Conservation (phyloP, 2,888 invertebrate genomes). For the Tanypteryx hageni region DNA sequence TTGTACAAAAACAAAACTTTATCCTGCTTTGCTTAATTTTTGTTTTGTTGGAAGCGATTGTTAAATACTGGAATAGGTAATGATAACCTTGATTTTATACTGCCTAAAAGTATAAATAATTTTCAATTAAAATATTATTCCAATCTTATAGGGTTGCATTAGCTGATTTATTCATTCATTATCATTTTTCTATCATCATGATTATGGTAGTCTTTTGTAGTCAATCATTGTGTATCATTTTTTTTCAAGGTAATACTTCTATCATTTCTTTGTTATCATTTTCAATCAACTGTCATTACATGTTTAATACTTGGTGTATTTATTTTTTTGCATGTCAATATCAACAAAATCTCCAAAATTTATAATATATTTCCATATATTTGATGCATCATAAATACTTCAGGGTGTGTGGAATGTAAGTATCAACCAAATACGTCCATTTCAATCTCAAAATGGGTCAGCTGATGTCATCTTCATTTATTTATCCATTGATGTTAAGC, state of each 20-base stretch:
- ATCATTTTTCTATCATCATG: no score
- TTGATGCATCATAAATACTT: not conserved
- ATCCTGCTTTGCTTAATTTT: no score
- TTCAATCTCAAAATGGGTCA: not conserved
- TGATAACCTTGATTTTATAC: no score
- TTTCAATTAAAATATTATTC: no score
- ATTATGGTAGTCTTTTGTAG: no score
- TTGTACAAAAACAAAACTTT: no score
- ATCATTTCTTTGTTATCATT: constrained; percentile 42
- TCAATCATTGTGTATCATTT: not conserved
- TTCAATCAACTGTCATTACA: not conserved
- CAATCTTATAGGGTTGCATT: no score
- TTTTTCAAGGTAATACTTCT: constrained; percentile 26
- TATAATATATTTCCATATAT: constrained; percentile 41
- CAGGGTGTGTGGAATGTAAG: constrained; percentile 39
- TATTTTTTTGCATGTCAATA: constrained; percentile 40
- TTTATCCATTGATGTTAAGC: not conserved
- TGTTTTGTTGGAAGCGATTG: no score
- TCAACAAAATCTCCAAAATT: constrained; percentile 41
- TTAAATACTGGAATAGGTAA: no score
- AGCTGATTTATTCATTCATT: no score
- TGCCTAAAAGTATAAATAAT: no score
- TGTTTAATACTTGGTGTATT: constrained; percentile 31
- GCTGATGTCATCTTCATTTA: not conserved
- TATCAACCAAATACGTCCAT: not conserved